Evolutionary conservation across 2,888 invertebrate genomes (phyloP), one percentile per base, ranked within the genome.

Genomic region (Perdita meconis): DNA sequence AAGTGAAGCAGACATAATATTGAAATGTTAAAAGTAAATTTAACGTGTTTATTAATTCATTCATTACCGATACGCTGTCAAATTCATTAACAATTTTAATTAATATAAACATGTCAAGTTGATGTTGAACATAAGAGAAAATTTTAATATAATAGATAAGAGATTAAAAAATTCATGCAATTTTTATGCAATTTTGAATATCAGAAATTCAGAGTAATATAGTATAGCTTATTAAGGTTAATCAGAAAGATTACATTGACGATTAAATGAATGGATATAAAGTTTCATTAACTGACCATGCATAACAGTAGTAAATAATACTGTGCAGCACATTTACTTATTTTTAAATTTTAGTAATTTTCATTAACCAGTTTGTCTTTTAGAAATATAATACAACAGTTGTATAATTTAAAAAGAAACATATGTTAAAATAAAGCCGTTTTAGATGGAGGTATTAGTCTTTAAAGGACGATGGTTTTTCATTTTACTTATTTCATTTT

Each of bases 401-500:
- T n/a, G n/a, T n/a, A n/a, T n/a, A n/a, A n/a, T 44, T 44, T 16
- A 16, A 16, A 44, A 44, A 44, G 16, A 42, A 42, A 44, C 44
- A 44, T 8, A 16, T 16, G 6, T 16, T 2, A 44, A 16, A n/a
- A 44, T 44, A 44, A 44, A 44, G n/a, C 19, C 44, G 8, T 44
- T 16, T 44, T 44, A 44, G 44, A 44, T 44, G 44, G 44, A 44
- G 16, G 8, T 16, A 44, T 16, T 44, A 16, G n/a, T 8, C 6
- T 8, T 8, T 16, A 44, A 44, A 44, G 44, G 10, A 19, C 19
- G 16, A 19, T 44, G 44, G 6, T 44, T 44, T 16, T 3, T 44
- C 19, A n/a, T 44, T 16, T 16, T 44, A 16, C 1, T 2, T 8
- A 44, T 16, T 44, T 16, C 19, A 0, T 44, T 44, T 16, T n/a